A percentile compares a stretch with the other conserved stretches of the same genome.
Evolutionary conservation across 2,797 vertebrate species (phyloP).

Genomic region (Leuciscus waleckii): DNA sequence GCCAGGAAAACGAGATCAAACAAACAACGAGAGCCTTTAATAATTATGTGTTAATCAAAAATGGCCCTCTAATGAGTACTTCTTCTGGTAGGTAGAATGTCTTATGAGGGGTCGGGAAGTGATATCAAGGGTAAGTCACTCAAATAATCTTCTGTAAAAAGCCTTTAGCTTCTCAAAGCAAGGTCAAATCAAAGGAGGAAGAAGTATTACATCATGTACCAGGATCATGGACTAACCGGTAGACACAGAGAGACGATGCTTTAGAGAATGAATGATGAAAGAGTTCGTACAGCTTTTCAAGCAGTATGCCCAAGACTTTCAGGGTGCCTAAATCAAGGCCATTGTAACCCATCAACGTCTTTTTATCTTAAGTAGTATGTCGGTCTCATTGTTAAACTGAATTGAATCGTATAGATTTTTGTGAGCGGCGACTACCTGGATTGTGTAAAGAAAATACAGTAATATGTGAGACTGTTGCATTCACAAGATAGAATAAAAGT

Average conservation of each 20-base stretch:
- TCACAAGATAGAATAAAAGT: background rate
- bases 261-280: background rate
- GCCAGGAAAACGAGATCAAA: slow-evolving; percentile 36
- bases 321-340: background rate
- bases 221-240: background rate
- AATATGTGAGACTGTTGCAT: background rate
- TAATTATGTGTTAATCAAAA: slow-evolving; percentile 28
- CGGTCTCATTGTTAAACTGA: background rate
- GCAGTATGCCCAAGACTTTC: background rate
- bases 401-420: background rate
- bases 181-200: background rate
- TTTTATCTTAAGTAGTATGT: background rate
- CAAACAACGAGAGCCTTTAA: slow-evolving; percentile 29
- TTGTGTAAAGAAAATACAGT: background rate
- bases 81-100: background rate
- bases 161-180: background rate
- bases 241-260: background rate
- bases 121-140: slow-evolving; percentile 21
- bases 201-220: background rate
- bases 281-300: background rate
- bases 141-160: slow-evolving; percentile 21
- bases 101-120: slow-evolving; percentile 19
- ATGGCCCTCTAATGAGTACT: slow-evolving; percentile 20
- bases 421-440: background rate
- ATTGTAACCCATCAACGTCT: background rate